These are phyloP conservation scores for Phoenicopterus ruber DNA, from an alignment of 2,113 vertebrate genomes.

Conservation along the genomic window DNA sequence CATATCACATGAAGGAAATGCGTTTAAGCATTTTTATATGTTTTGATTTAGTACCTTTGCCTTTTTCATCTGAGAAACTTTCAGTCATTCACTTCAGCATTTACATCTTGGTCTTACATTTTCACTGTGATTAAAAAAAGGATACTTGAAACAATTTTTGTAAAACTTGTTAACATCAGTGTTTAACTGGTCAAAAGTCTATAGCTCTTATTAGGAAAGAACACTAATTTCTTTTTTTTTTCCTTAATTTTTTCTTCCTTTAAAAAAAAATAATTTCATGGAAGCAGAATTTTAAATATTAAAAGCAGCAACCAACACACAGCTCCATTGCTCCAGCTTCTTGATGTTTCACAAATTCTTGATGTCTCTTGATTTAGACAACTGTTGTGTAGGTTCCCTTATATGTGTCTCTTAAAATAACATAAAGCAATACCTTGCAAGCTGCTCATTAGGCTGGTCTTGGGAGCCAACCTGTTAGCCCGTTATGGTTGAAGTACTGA, in stretches of 20 bases:
- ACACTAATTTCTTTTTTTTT: slow-evolving; percentile 16
- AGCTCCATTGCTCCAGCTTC: slow-evolving; percentile 34
- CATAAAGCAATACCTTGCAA: slow-evolving; percentile 52
- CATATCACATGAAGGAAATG: slow-evolving; percentile 83
- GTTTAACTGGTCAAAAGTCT: slow-evolving; percentile 58
- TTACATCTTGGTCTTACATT: slow-evolving; percentile 76
- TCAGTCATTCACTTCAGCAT: slow-evolving; percentile 64
- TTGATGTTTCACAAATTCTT: slow-evolving; percentile 4
- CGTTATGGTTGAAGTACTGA: not conserved
- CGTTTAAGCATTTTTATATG: slow-evolving; percentile 85
- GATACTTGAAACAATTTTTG: slow-evolving; percentile 83
- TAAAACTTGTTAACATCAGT: slow-evolving; percentile 70
- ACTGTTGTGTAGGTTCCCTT: not conserved
- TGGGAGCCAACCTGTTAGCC: not conserved
- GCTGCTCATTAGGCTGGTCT: not conserved
- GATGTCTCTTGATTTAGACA: slow-evolving; percentile 3
- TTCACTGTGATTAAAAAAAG: slow-evolving; percentile 81
- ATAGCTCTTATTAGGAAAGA: slow-evolving; percentile 55
- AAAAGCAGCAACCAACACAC: slow-evolving; percentile 21
- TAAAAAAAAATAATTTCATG: slow-evolving; percentile 9
- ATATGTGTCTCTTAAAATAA: not conserved
- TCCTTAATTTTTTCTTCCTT: not conserved
- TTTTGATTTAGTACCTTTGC: slow-evolving; percentile 80
- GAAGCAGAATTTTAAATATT: slow-evolving; percentile 57
- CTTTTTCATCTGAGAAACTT: slow-evolving; percentile 77